These are phyloP conservation scores for Phalacrocorax pelagicus DNA, from an alignment of 2,113 vertebrate species.

Conservation along the genomic window DNA sequence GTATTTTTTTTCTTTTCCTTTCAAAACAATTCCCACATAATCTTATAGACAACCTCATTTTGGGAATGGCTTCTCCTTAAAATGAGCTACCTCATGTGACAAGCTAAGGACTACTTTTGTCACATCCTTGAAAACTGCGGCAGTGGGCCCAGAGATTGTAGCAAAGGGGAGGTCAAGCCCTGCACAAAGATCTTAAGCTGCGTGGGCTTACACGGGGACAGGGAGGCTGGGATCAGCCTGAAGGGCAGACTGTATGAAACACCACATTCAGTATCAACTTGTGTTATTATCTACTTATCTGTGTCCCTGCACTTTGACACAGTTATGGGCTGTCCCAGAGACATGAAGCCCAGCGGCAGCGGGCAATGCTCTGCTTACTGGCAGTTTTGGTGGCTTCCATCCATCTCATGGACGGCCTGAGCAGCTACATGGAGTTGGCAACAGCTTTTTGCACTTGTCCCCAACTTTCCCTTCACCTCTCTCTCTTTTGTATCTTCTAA, in stretches of 20 bases:
- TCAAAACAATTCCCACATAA: background rate
- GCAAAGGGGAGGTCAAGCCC: background rate
- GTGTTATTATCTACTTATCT: background rate
- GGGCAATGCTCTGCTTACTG: background rate
- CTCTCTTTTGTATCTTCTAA: background rate
- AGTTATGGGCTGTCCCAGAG: background rate
- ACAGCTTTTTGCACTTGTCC: background rate
- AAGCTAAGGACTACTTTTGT: background rate
- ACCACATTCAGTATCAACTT: background rate
- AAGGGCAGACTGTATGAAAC: background rate
- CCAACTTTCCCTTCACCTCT: background rate
- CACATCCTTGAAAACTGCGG: background rate
- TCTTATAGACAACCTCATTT: background rate
- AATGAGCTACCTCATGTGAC: background rate
- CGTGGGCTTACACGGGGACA: rapidly evolving
- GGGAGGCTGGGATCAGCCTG: background rate
- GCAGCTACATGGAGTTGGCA: background rate
- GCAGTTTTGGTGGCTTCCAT: background rate
- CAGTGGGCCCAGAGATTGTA: background rate
- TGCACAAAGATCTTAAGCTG: background rate
- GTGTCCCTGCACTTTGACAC: rapidly evolving
- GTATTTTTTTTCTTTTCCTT: background rate
- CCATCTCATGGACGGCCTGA: background rate
- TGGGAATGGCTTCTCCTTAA: background rate
- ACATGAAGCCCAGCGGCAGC: background rate